phyloP scores from a whole-genome alignment of 2,797 vertebrate genomes.

The Propithecus perrieri region DNA sequence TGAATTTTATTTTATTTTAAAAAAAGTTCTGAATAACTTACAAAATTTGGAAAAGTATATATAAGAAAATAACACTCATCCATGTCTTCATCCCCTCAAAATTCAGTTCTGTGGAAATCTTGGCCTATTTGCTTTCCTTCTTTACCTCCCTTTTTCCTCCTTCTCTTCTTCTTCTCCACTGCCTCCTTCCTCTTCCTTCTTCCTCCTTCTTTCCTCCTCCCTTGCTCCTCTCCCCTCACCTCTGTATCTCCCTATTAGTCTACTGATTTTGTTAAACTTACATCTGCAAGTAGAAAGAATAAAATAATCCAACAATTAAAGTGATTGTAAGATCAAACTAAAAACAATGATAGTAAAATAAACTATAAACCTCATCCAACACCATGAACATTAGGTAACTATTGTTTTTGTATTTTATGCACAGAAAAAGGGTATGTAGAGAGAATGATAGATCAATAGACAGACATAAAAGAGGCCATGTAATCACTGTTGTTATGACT shows the following conservation, averaged over 20 bases:
- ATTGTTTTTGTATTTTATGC: neutral
- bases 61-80: neutral
- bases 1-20: neutral
- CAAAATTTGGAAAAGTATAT: neutral
- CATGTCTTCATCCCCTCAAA: neutral
- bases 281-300: neutral
- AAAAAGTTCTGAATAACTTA: neutral
- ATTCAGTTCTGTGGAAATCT: neutral
- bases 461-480: neutral
- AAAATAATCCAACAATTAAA: neutral
- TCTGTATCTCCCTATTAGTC: neutral
- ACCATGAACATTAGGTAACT: neutral
- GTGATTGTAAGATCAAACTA: neutral
- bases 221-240: no score
- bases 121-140: neutral
- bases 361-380: neutral
- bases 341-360: neutral
- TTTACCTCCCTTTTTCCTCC: neutral
- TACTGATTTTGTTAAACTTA: neutral
- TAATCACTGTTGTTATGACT: neutral
- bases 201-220: neutral
- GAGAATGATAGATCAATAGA: neutral
- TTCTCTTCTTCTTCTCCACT: neutral
- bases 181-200: neutral
- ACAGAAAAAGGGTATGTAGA: neutral